These are phyloP conservation scores for Pedicia rivosa DNA, from an alignment of 2,888 invertebrate species.

Conservation along the genomic window DNA sequence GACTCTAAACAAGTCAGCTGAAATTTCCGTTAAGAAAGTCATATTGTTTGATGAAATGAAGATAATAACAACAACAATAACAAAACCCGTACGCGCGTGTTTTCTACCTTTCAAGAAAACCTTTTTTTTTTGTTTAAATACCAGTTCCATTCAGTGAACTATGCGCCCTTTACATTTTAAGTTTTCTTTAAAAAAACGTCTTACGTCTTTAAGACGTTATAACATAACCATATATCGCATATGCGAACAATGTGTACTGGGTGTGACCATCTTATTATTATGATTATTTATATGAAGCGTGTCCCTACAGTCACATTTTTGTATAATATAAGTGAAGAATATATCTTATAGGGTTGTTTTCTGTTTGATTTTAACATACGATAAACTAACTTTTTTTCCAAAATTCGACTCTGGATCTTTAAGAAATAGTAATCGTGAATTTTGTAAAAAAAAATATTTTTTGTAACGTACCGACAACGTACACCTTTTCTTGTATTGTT, in stretches of 20 bases:
- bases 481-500: too few species aligned
- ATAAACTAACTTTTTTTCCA: too few species aligned
- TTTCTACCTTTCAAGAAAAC: slow-evolving; percentile 2
- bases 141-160: slow-evolving; percentile 10
- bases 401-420: too few species aligned
- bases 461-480: too few species aligned
- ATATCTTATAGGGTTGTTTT: too few species aligned
- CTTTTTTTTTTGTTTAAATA: slow-evolving; percentile 7
- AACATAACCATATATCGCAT: slow-evolving; percentile 1
- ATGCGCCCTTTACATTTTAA: slow-evolving; percentile 5
- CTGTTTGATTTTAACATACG: too few species aligned
- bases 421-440: too few species aligned
- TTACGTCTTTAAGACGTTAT: slow-evolving; percentile 8
- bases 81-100: background rate
- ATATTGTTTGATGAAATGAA: slow-evolving; percentile 9
- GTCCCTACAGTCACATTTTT: too few species aligned
- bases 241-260: slow-evolving; percentile 2
- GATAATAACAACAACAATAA: background rate
- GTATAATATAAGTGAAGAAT: too few species aligned
- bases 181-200: background rate
- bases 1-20: slow-evolving; percentile 9
- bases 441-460: too few species aligned
- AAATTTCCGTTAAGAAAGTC: slow-evolving; percentile 11
- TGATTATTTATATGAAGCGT: too few species aligned
- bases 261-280: slow-evolving; percentile 4